Base-by-base conservation (phyloP, 2,113 vertebrate genomes). In the Callionymus lyra region DNA sequence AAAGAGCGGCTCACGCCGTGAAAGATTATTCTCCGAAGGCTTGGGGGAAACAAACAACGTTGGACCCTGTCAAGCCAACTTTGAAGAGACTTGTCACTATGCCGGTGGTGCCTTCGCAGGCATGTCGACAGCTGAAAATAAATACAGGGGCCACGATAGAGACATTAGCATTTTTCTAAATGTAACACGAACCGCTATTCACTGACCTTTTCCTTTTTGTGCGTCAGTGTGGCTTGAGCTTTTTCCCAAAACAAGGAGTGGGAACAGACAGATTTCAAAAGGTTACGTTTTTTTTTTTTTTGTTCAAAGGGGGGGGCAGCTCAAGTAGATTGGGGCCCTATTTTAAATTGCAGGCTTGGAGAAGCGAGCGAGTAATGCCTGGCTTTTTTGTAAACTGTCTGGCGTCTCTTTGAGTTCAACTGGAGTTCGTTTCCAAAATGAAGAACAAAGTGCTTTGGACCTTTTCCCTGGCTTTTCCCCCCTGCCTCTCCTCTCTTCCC, bases 371-470 rank as follows among this genome's bases (percentile, higher is more conserved):
- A 83, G 79, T 81, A 74, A 80, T 79, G 81, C 78, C 56, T 76
- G 72, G 68, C 60, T 77, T 70, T n/a, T 82, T 83, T 84, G 72
- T 81, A 76, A 81, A 80, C 82, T 82, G 82, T 74, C 79, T 83
- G 79, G 80, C 79, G 73, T 84, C 80, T 80, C 38, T 52, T 56
- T 50, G 89, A 84, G 94, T 98, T 98, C 94, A 97, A 85, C 84
- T 84, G 91, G 85, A 98, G 94, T 98, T 97, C 90, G 87, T 89
- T 90, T 90, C 88, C 90, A 86, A 80, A 81, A 87, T 80, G 85
- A 87, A 80, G 89, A 89, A 91, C 89, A 91, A 89, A 93, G 90
- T 93, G 86, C 89, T 85, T 89, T 90, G 91, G 91, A 91, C 89
- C 87, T 92, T 88, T 91, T 91, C 88, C 89, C 94, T 90, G 89